A percentile compares a stretch with the other conserved stretches of the same genome.
Evolutionary conservation across 92 coral and sea anemone species (phyloP).

Genomic region (Porites cylindrica): DNA sequence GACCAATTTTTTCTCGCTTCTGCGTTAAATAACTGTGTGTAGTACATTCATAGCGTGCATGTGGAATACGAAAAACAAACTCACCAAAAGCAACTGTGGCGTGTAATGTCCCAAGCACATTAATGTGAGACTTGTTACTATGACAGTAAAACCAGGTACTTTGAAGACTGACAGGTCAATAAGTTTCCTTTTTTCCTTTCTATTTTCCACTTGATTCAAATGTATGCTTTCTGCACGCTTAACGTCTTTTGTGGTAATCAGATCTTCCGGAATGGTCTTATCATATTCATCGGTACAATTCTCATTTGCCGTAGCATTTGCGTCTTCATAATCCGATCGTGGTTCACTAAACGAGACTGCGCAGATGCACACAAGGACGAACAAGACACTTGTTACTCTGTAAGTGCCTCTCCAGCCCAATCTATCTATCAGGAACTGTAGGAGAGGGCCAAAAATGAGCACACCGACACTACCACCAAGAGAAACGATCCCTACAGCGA

Average conservation of each 20-base stretch:
- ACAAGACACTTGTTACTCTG: neutral
- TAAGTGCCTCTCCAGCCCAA: slow-evolving; percentile 37
- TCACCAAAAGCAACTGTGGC: slow-evolving; percentile 31
- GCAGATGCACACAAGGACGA: neutral
- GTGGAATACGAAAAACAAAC: neutral
- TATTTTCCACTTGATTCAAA: neutral
- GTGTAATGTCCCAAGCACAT: slow-evolving; percentile 29
- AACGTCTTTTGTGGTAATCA: neutral
- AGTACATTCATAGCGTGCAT: too few relatives aligned
- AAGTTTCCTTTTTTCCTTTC: neutral
- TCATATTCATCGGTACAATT: neutral
- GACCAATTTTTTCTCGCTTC: too few relatives aligned
- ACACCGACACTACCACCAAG: slow-evolving; percentile 37
- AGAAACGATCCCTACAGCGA: slow-evolving; percentile 43
- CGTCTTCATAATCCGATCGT: neutral
- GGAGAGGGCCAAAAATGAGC: slow-evolving; percentile 28
- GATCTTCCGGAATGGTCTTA: neutral
- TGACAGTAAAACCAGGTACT: slow-evolving; percentile 18
- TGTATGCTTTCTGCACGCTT: neutral
- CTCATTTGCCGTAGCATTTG: neutral
- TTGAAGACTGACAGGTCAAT: slow-evolving; percentile 38
- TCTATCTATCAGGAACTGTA: slow-evolving; percentile 13
- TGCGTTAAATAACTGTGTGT: too few relatives aligned
- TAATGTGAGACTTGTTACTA: neutral
- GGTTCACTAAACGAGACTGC: slow-evolving; percentile 2